phyloP scores from a whole-genome alignment of 2,888 invertebrate species.

The Pterobdella sp. region DNA sequence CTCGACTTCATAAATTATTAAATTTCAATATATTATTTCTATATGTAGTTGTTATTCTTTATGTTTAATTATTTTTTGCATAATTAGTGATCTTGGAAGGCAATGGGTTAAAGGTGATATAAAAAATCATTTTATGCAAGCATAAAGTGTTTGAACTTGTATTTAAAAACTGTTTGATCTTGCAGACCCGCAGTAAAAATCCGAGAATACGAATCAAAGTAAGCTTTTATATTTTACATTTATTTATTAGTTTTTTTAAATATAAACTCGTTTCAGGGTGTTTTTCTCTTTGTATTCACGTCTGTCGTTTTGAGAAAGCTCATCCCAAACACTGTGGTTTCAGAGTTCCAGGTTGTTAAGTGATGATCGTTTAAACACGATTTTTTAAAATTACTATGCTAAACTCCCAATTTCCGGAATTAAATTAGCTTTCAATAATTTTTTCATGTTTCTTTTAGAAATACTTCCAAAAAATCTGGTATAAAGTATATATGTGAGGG shows the following conservation, averaged over 20 bases:
- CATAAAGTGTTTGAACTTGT: too few relatives aligned
- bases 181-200: background rate
- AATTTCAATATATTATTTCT: too few relatives aligned
- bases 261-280: too few relatives aligned
- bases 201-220: background rate
- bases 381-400: background rate
- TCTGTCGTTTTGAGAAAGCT: background rate
- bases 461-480: too few relatives aligned
- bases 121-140: too few relatives aligned
- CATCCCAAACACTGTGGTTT: background rate
- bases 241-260: background rate
- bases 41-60: too few relatives aligned
- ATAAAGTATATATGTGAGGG: too few relatives aligned
- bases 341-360: background rate
- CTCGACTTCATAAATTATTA: too few relatives aligned
- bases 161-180: background rate
- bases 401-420: background rate
- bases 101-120: too few relatives aligned
- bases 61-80: too few relatives aligned
- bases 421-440: background rate
- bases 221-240: background rate
- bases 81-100: too few relatives aligned
- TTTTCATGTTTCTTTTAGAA: too few relatives aligned
- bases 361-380: background rate
- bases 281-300: background rate